Evolutionary conservation across 2,888 invertebrate species (phyloP).

Genomic region (Folsomia manolachei): DNA sequence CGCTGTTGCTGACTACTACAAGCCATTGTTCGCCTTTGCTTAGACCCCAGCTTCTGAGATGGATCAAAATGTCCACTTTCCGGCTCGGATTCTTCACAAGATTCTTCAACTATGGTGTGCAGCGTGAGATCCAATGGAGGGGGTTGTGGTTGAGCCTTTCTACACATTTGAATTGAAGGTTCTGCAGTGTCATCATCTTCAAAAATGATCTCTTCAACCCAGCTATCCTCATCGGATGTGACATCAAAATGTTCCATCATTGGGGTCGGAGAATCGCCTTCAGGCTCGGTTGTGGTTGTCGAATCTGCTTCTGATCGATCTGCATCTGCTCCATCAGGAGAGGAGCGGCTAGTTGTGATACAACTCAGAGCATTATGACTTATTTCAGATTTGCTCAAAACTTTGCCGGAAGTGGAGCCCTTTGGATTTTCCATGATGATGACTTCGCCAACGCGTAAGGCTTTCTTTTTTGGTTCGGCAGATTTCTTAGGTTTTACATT

Average conservation of each 20-base stretch:
- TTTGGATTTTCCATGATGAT: conserved; percentile 25
- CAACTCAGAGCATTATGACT: conserved; percentile 39
- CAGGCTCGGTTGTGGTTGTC: conserved; percentile 34
- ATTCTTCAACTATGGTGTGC: conserved; percentile 90
- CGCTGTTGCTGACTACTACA: conserved; percentile 30
- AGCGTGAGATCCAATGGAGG: conserved; percentile 82
- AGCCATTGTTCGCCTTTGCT: background rate
- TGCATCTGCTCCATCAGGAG: conserved; percentile 44
- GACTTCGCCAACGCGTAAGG: conserved; percentile 12
- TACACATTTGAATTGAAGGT: conserved; percentile 18
- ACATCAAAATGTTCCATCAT: conserved; percentile 43
- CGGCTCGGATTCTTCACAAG: conserved; percentile 77
- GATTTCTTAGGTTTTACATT: background rate
- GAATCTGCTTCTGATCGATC: conserved; percentile 33
- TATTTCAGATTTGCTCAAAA: conserved; percentile 39
- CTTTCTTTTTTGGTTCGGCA: background rate
- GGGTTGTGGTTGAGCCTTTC: conserved; percentile 59
- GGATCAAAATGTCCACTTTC: conserved; percentile 45
- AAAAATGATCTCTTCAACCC: conserved; percentile 73
- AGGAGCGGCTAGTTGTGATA: conserved; percentile 23
- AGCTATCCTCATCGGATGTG: conserved; percentile 76
- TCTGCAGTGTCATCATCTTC: conserved; percentile 46
- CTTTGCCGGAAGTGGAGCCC: background rate
- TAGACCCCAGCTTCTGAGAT: conserved; percentile 24
- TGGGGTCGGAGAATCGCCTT: conserved; percentile 32